A percentile compares a stretch with the other conserved stretches of the same genome.
phyloP scores from a whole-genome alignment of 2,888 invertebrate species.

The Torymus tubicola region DNA sequence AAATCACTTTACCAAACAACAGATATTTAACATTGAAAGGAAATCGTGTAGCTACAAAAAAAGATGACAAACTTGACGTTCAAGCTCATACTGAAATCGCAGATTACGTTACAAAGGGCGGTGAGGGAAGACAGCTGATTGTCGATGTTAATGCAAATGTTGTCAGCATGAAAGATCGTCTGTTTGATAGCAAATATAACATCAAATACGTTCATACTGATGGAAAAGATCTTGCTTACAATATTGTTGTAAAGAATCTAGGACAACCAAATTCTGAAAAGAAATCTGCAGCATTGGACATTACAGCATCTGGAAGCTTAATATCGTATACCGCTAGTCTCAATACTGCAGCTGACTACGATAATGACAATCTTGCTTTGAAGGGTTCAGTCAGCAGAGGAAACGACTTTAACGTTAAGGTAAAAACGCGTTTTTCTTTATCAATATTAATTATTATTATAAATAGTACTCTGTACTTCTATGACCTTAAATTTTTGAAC shows the following conservation, averaged over 20 bases:
- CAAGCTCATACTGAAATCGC: conserved; percentile 67
- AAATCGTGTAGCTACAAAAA: conserved; percentile 69
- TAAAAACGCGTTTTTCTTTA: too few species aligned
- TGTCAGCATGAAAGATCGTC: conserved; percentile 74
- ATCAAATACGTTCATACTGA: conserved; percentile 76
- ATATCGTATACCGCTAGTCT: conserved; percentile 62
- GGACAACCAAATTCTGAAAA: conserved; percentile 64
- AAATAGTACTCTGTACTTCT: not conserved
- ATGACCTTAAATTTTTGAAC: conserved; percentile 5
- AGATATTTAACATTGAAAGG: conserved; percentile 76
- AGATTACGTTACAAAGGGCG: conserved; percentile 75
- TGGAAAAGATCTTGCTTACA: conserved; percentile 76
- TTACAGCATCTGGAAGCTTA: conserved; percentile 62
- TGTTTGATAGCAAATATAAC: conserved; percentile 74
- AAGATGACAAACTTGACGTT: conserved; percentile 60
- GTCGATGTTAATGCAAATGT: conserved; percentile 74
- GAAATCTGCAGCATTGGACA: conserved; percentile 64
- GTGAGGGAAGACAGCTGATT: conserved; percentile 75
- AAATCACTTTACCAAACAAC: conserved; percentile 78
- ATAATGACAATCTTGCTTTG: conserved; percentile 56
- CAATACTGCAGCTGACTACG: conserved; percentile 57
- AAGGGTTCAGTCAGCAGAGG: conserved; percentile 65
- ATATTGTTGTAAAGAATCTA: conserved; percentile 73
- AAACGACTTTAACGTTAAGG: conserved; percentile 64
- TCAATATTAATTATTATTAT: too few species aligned